Percentiles rank a stretch among this genome's conserved stretches.
Conservation (phyloP, 2,113 vertebrate species). For the Daphoenositta chrysoptera region DNA sequence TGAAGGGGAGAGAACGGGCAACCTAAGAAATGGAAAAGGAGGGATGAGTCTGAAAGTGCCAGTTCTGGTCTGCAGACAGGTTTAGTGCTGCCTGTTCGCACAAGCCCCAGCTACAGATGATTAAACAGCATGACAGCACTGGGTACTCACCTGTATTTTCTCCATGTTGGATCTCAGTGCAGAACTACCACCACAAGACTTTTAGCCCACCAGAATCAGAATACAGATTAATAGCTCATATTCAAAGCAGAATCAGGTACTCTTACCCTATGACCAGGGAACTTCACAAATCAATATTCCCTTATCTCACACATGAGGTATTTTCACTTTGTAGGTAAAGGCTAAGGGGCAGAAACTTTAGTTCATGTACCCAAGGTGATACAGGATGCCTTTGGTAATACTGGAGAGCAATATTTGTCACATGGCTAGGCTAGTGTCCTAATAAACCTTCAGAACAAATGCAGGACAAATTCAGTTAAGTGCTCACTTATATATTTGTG, state of each 20-base stretch:
- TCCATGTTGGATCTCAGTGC: background rate
- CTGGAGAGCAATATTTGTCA: background rate
- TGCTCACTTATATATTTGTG: background rate
- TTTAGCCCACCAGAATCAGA: background rate
- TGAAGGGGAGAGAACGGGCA: background rate
- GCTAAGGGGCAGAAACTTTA: background rate
- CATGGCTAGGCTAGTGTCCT: background rate
- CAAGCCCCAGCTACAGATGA: accelerated
- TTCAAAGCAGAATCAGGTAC: background rate
- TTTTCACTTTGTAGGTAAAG: background rate
- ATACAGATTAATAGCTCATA: background rate
- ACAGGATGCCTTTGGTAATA: background rate
- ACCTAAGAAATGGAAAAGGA: background rate
- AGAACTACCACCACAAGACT: background rate
- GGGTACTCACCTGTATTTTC: background rate
- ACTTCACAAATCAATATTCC: background rate
- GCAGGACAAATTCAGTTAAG: background rate
- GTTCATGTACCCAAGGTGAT: background rate
- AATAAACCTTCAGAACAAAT: background rate
- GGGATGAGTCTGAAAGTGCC: background rate
- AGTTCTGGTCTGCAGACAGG: background rate
- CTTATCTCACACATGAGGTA: background rate
- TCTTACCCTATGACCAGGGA: background rate
- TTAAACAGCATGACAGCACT: background rate
- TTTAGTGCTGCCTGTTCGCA: background rate